Evolutionary conservation across 2,888 invertebrate genomes (phyloP).

Genomic region (Stramonita haemastoma): DNA sequence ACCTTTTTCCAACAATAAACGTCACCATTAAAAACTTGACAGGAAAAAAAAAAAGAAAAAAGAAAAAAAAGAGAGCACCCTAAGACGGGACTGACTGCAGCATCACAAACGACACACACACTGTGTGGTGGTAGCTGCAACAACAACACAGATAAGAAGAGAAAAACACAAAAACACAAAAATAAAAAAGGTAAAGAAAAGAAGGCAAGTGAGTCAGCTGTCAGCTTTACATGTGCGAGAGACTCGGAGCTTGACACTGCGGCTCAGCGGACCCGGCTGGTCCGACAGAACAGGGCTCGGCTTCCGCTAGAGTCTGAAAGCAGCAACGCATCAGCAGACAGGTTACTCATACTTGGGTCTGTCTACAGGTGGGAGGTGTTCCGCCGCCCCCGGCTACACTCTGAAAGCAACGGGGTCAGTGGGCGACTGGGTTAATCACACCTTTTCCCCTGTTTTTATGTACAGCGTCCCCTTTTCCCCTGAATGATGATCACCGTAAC

Average conservation of each 20-base stretch:
- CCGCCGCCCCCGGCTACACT: not conserved
- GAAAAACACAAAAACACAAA: not conserved
- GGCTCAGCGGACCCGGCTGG: constrained; percentile 73
- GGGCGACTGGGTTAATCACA: not conserved
- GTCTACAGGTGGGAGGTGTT: not conserved
- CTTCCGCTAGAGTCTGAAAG: constrained; percentile 73
- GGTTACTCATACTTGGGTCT: constrained; percentile 1
- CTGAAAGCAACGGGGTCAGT: constrained; percentile 22
- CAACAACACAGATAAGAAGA: constrained; percentile 13
- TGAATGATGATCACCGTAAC: no score
- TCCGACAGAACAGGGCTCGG: constrained; percentile 70
- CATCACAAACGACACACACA: constrained; percentile 37
- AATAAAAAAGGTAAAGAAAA: not conserved
- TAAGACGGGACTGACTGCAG: not conserved
- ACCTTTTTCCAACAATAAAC: no score
- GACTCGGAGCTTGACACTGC: constrained; percentile 73
- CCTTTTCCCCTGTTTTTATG: no score
- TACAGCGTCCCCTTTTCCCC: no score
- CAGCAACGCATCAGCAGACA: constrained; percentile 45
- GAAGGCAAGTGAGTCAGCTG: constrained; percentile 28
- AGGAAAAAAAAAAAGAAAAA: not conserved
- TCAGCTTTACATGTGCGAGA: constrained; percentile 73
- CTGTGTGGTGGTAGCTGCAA: not conserved
- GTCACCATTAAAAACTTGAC: not conserved
- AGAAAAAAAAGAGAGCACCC: constrained; percentile 15